Conservation (phyloP, 30 jellyfish, hydroid and myxozoan genomes). For the Pseudorhiza aurosa region DNA sequence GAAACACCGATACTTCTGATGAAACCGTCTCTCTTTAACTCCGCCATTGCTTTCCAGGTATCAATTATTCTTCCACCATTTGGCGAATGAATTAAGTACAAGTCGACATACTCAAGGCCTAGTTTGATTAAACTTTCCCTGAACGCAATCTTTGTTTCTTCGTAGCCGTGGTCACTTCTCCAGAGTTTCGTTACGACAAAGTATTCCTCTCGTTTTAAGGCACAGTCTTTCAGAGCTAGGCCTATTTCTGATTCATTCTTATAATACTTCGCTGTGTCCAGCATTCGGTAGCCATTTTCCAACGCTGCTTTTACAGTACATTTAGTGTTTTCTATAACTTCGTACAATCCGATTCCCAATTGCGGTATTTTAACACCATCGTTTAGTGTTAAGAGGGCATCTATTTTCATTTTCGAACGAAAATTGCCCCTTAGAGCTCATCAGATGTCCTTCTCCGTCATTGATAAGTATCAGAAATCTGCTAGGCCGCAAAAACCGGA, state of each 20-base stretch:
- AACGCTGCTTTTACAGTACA: constrained; percentile 64
- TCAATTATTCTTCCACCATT: constrained; percentile 73
- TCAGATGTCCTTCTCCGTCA: no score
- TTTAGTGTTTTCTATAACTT: constrained; percentile 23
- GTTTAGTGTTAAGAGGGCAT: constrained; percentile 24
- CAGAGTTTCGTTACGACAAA: constrained; percentile 88
- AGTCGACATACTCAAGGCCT: constrained; percentile 83
- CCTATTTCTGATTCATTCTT: constrained; percentile 81
- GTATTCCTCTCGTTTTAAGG: constrained; percentile 58
- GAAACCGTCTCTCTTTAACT: constrained; percentile 74
- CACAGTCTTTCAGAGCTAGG: constrained; percentile 59
- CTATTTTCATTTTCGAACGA: no score
- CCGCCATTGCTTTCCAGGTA: constrained; percentile 90
- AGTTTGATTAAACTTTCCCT: constrained; percentile 63
- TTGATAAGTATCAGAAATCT: no score
- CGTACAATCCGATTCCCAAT: constrained; percentile 79
- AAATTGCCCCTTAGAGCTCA: no score
- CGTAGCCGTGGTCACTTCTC: constrained; percentile 64
- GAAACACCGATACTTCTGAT: constrained; percentile 94
- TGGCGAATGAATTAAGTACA: constrained; percentile 87
- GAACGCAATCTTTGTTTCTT: constrained; percentile 60
- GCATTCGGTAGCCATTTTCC: constrained; percentile 79
- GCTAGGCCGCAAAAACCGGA: background rate
- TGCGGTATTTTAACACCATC: constrained; percentile 78
- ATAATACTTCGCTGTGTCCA: constrained; percentile 84